Conservation (phyloP, 2,888 invertebrate species). For the Eurois occulta region DNA sequence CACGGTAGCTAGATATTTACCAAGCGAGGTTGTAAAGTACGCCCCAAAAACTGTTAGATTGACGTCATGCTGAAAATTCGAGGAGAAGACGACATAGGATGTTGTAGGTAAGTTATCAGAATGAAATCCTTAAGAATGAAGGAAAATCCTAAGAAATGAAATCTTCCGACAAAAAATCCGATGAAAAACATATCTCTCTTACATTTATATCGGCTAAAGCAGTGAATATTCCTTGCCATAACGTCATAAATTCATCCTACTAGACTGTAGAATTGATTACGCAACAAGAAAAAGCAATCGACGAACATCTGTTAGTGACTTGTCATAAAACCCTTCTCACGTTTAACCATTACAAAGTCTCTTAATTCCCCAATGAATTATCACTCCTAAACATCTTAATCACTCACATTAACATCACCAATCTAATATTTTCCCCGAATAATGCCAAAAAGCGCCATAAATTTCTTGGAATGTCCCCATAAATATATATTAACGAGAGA, state of each 20-base stretch:
- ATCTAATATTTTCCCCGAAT: slow-evolving; percentile 56
- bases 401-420: slow-evolving; percentile 63
- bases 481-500: slow-evolving; percentile 76
- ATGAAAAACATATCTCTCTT: too few species aligned
- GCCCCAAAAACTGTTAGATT: not conserved
- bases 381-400: slow-evolving; percentile 45
- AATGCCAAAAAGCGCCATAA: slow-evolving; percentile 55
- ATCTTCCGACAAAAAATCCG: too few species aligned
- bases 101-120: not conserved
- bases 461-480: slow-evolving; percentile 67
- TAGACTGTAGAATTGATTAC: not conserved
- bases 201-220: not conserved
- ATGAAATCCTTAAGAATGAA: not conserved
- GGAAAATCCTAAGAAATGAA: not conserved
- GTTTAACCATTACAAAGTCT: not conserved
- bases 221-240: not conserved
- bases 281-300: not conserved
- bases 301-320: not conserved
- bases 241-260: not conserved
- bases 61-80: not conserved
- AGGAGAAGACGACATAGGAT: not conserved
- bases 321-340: slow-evolving; percentile 4
- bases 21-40: not conserved
- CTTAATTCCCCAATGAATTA: slow-evolving; percentile 38
- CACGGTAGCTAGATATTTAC: not conserved